Evolutionary conservation across 2,888 invertebrate species (phyloP), one percentile per base, ranked within the genome.

Genomic region (Liopterus haemorrhoidalis): DNA sequence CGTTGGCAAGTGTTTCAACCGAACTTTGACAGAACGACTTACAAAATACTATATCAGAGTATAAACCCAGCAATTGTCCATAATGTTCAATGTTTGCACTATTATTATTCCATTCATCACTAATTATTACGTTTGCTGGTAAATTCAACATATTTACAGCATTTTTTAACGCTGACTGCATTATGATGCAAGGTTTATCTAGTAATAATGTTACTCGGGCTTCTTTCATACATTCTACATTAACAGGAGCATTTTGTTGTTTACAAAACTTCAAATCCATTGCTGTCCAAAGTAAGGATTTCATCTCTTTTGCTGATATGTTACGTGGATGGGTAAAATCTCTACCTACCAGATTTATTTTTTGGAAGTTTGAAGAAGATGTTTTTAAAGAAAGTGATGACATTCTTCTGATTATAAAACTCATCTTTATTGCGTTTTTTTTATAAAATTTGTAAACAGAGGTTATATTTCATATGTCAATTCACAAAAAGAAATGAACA

Each of bases 201-300:
- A 52, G 6, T 28, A 52, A 14, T 20, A 49, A 14, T 9, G 50
- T 49, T 14, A 48, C 32, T 28, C 16, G 43, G 9, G 33, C 6
- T 2, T 24, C n/a, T 19, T 50, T 30, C 22, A 52, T 24, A 2
- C 14, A n/a, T 11, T 33, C 14, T 14, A 49, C 14, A 30, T 46
- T 22, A 35, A 15, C 14, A n/a, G n/a, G n/a, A 11, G 9, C n/a
- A 6, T 46, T 35, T 12, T 37, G 12, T 24, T n/a, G 28, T 22
- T 9, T 12, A 9, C 49, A 11, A 12, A 37, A 16, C 14, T 46
- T 45, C 12, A 52, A 39, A 28, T 52, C 52, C 3, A 49, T 28
- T 9, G 50, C 52, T 19, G 52, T 52, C 52, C 52, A 52, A 18
- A 52, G 27, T 21, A 52, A 15, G 1, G 52, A 50, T 49, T 52